Base-by-base conservation (phyloP, 2,797 vertebrate species). In the Prunella strophiata region DNA sequence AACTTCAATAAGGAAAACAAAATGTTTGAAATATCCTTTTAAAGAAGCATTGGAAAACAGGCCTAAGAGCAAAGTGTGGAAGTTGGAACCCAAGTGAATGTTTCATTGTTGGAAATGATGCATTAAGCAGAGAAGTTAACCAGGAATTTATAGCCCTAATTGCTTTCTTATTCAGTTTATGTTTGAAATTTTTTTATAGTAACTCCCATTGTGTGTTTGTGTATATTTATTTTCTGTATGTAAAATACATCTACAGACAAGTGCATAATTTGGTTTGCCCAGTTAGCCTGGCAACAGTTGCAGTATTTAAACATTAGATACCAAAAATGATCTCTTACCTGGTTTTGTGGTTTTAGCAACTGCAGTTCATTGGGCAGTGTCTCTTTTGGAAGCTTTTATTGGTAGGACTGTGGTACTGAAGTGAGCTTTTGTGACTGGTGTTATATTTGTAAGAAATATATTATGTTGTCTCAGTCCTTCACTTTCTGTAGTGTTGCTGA, bases 211-310 rank as follows among this genome's bases (percentile, higher is more conserved):
- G 4, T 42, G 8, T 57, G 3, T 52, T 2, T 52, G 4, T 63
- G 0, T 22, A 3, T 50, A 2, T 75, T 16, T 79, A 13, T 67
- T 66, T 85, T 61, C 17, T 76, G 0, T 52, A 21, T 50, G 26
- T 59, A 8, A 27, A 17, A 5, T 29, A 17, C 4, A 21, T 16
- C 4, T 5, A 19, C 9, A 55, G 5, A 4, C 4, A 2, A 0
- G 4, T 13, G 7, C 13, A 27, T 76, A 5, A 8, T 63, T 80
- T 74, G 75, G 14, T 17, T 74, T 79, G 9, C 62, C 17, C 7
- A 5, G 15, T 57, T 43, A 61, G 26, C 10, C 16, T 90, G 76
- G 29, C 32, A 84, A 17, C 10, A 66, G 10, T n/a, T 73, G 50
- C 10, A 40, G 4, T 45, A 15, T 66, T 88, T 81, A 3, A 2